Percentiles rank a stretch among this genome's conserved stretches.
phyloP scores from a whole-genome alignment of 2,888 invertebrate species.

The Drosophila borborema region DNA sequence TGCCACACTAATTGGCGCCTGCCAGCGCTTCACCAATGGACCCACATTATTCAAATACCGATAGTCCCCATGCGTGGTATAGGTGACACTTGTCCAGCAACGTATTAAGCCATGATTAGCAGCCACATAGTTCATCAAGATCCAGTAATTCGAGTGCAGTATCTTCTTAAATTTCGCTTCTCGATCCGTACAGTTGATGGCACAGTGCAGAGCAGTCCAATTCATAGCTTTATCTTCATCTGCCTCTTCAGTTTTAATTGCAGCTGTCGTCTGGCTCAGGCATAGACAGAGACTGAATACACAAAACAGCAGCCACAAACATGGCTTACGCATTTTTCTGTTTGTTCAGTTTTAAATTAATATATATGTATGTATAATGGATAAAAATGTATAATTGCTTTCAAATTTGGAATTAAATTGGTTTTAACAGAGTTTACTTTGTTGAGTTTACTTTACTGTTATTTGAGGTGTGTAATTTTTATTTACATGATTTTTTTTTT shows the following conservation, averaged over 20 bases:
- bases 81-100: conserved; percentile 42
- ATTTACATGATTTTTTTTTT: neutral
- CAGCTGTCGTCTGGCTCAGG: neutral
- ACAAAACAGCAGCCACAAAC: neutral
- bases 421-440: neutral
- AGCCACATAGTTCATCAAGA: conserved; percentile 45
- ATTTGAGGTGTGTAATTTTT: neutral
- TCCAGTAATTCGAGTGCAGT: conserved; percentile 34
- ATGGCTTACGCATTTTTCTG: neutral
- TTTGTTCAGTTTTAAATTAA: neutral
- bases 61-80: conserved; percentile 55
- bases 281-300: neutral
- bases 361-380: neutral
- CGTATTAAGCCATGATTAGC: conserved; percentile 33
- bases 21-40: conserved; percentile 88
- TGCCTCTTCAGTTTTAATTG: neutral
- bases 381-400: neutral
- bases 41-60: conserved; percentile 69
- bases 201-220: neutral
- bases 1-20: conserved; percentile 88
- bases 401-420: neutral
- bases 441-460: neutral
- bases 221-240: no score
- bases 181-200: conserved; percentile 77
- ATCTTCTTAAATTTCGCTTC: neutral